These are phyloP conservation scores for Rhinopomastus cyanomelas DNA, from an alignment of 2,113 vertebrate genomes.

Conservation along the genomic window DNA sequence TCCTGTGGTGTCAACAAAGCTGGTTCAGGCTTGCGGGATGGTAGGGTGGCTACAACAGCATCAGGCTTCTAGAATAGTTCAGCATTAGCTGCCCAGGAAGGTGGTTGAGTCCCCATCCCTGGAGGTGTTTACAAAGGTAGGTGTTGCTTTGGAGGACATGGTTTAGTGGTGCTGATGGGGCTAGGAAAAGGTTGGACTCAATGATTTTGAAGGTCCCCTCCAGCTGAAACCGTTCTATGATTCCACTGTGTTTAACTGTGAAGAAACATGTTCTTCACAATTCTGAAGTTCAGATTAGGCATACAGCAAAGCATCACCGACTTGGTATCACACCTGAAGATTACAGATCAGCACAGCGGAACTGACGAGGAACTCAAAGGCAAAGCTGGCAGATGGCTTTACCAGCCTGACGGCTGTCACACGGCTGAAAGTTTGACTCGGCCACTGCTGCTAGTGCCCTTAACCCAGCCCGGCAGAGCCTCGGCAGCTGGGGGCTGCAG, in stretches of 20 bases:
- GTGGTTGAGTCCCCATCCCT: too few relatives aligned
- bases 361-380: not conserved
- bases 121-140: too few relatives aligned
- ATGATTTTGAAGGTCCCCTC: too few relatives aligned
- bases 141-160: too few relatives aligned
- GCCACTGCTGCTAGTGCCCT: not conserved
- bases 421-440: not conserved
- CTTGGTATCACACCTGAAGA: not conserved
- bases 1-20: not conserved
- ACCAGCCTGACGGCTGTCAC: not conserved
- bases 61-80: not conserved
- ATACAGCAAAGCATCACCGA: not conserved
- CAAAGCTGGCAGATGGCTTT: not conserved
- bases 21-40: not conserved
- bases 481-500: not conserved
- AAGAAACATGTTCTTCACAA: not conserved
- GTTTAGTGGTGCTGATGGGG: too few relatives aligned
- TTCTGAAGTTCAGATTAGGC: not conserved
- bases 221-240: too few relatives aligned
- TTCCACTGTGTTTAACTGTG: not conserved
- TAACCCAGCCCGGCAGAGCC: not conserved
- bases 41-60: not conserved
- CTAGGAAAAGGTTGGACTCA: too few relatives aligned
- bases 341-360: not conserved
- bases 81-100: not conserved